phyloP scores from a whole-genome alignment of 2,797 vertebrate species.

The Macrochelys suwanniensis region DNA sequence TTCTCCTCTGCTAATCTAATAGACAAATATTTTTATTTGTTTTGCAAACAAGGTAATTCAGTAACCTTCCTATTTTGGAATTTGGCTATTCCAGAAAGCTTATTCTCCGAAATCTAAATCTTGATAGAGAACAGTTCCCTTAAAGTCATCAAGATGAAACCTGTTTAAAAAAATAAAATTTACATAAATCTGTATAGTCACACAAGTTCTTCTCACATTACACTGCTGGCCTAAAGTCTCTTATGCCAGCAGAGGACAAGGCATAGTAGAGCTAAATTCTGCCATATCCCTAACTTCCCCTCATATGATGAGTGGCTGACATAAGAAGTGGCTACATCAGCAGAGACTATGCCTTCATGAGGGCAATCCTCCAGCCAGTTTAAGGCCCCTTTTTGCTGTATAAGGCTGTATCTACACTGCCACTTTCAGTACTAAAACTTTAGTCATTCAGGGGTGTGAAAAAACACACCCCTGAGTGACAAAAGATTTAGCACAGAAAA shows the following conservation, averaged over 20 bases:
- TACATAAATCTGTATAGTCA: too few relatives aligned
- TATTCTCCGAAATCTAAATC: conserved; percentile 61
- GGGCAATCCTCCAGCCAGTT: neutral
- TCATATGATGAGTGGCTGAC: neutral
- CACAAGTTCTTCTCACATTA: conserved; percentile 35
- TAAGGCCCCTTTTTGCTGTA: neutral
- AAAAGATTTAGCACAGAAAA: too few relatives aligned
- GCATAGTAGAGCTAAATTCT: neutral
- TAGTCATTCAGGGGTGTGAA: too few relatives aligned
- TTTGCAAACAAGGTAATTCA: conserved; percentile 3
- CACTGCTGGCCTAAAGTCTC: conserved; percentile 4
- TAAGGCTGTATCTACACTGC: neutral
- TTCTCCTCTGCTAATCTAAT: conserved; percentile 22
- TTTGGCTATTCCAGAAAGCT: neutral
- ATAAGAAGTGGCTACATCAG: rapidly evolving
- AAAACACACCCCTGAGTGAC: too few relatives aligned
- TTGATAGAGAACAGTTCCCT: conserved; percentile 9
- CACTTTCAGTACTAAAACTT: too few relatives aligned
- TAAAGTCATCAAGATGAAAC: conserved; percentile 39
- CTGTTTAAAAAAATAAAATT: neutral
- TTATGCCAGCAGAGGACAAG: neutral
- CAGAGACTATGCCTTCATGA: neutral
- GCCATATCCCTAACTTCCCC: neutral
- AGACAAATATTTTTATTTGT: neutral
- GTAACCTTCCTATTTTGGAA: conserved; percentile 41